Evolutionary conservation across 2,113 vertebrate species (phyloP).

Genomic region (Thryonomys swinderianus): DNA sequence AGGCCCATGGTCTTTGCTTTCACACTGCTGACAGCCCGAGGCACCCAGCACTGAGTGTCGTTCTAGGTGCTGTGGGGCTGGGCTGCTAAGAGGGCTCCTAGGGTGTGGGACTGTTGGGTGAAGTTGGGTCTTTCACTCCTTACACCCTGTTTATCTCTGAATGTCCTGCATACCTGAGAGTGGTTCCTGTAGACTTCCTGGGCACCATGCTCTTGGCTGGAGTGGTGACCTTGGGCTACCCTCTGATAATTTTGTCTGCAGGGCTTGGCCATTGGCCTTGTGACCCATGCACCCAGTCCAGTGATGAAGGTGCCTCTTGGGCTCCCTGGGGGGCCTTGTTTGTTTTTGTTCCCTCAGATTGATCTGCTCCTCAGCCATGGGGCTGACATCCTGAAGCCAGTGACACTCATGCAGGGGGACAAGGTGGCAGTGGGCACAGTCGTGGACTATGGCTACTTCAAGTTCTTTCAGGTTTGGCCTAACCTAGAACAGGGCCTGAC

Average conservation of each 20-base stretch:
- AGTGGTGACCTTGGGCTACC: fast-evolving
- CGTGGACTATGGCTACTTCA: conserved; percentile 89
- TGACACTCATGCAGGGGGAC: conserved; percentile 80
- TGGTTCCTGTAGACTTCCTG: neutral
- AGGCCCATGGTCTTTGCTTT: too few relatives aligned
- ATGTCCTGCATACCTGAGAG: fast-evolving
- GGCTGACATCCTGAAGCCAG: conserved; percentile 89
- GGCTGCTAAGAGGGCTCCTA: fast-evolving
- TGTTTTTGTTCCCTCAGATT: conserved; percentile 80
- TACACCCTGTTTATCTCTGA: fast-evolving
- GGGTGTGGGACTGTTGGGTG: fast-evolving
- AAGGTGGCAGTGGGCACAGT: conserved; percentile 86
- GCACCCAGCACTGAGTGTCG: too few relatives aligned
- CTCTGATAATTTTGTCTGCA: neutral
- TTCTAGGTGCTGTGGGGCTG: fast-evolving
- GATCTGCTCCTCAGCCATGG: conserved; percentile 85
- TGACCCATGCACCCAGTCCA: too few relatives aligned
- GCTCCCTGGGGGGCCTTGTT: too few relatives aligned
- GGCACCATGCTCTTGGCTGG: neutral
- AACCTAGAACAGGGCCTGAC: fast-evolving
- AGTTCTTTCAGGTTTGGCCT: conserved; percentile 88
- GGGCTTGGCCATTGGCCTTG: neutral
- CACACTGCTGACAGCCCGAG: fast-evolving
- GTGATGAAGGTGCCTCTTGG: neutral
- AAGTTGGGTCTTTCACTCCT: fast-evolving